These are phyloP conservation scores for Arrhopalites spinosus DNA, from an alignment of 2,888 invertebrate genomes.

Conservation along the genomic window DNA sequence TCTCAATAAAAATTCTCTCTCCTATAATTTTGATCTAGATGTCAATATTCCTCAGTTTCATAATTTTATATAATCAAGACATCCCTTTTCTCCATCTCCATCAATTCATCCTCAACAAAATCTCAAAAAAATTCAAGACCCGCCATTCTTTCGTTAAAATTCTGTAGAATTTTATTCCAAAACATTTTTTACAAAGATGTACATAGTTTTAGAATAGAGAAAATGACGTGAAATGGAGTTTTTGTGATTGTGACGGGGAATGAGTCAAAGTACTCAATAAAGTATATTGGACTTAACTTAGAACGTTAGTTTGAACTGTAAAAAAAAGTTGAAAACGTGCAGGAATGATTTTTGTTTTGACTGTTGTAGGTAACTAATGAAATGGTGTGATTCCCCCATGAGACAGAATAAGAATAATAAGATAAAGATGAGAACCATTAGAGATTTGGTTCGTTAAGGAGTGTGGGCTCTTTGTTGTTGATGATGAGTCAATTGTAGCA, in stretches of 20 bases:
- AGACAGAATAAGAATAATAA: background rate
- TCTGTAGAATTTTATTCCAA: no score
- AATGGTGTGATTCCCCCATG: background rate
- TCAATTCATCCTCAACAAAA: no score
- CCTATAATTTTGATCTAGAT: constrained; percentile 12
- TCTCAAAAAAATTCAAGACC: no score
- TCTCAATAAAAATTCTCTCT: background rate
- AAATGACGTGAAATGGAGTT: no score
- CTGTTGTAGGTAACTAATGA: background rate
- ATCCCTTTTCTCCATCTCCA: background rate
- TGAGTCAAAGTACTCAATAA: no score
- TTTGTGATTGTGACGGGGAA: no score
- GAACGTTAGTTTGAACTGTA: no score
- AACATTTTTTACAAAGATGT: no score
- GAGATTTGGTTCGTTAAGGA: constrained; percentile 28
- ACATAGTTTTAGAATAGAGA: no score
- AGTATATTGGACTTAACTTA: no score
- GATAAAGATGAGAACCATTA: background rate
- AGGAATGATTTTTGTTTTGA: constrained; percentile 1
- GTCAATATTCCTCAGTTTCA: background rate
- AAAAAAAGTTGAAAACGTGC: background rate
- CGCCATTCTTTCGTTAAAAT: no score
- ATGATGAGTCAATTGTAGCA: constrained; percentile 48
- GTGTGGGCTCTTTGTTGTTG: constrained; percentile 1
- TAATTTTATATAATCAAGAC: constrained; percentile 6